A percentile compares a stretch with the other conserved stretches of the same genome.
phyloP scores from a whole-genome alignment of 2,797 vertebrate genomes.

The Tympanoctomys barrerae region DNA sequence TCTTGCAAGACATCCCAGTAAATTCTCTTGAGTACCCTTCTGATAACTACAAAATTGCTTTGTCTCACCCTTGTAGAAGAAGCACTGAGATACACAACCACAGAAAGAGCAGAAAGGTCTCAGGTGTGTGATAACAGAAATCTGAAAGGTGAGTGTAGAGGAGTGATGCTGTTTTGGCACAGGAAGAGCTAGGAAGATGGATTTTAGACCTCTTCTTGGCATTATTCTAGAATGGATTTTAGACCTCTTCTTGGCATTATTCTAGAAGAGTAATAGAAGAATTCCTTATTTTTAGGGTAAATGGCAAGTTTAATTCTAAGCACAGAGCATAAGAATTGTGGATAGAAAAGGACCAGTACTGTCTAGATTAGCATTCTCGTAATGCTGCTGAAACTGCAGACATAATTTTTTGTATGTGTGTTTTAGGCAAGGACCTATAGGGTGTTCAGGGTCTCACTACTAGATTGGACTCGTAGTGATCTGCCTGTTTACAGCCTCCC shows the following conservation, averaged over 20 bases:
- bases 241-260: conserved; percentile 18
- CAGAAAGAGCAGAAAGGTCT: conserved; percentile 6
- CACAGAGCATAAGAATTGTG: not conserved
- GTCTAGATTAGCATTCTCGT: not conserved
- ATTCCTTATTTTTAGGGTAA: not conserved
- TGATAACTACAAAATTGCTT: conserved; percentile 54
- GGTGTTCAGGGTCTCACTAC: too few species aligned
- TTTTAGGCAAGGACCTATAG: too few species aligned
- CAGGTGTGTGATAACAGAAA: conserved; percentile 34
- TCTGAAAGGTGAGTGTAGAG: not conserved
- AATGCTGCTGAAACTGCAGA: not conserved
- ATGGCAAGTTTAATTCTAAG: not conserved
- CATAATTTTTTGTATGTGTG: not conserved
- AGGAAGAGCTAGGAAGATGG: not conserved
- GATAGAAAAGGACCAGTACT: not conserved
- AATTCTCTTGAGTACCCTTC: conserved; percentile 48
- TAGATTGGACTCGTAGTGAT: too few species aligned
- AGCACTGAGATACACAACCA: not conserved
- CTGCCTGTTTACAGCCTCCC: too few species aligned
- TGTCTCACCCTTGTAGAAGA: conserved; percentile 6
- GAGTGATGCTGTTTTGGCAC: not conserved
- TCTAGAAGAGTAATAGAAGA: not conserved
- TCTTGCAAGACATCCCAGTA: conserved; percentile 47
- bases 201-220: conserved; percentile 12
- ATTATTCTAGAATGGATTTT: not conserved